Evolutionary conservation across 2,113 vertebrate genomes (phyloP).

Genomic region (Campylomormyrus tamandua): DNA sequence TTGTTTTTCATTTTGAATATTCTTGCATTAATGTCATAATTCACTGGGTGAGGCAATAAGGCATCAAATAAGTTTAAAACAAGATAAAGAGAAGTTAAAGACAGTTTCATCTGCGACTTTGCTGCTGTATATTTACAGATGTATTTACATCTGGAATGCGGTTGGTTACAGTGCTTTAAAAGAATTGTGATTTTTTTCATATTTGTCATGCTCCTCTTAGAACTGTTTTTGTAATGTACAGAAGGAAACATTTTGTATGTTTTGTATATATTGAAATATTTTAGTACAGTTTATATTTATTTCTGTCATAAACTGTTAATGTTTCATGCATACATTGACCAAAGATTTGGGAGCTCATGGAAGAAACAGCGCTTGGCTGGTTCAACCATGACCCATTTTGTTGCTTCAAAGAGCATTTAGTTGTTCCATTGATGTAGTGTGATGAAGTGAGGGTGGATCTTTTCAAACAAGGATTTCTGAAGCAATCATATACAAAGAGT

Average conservation of each 20-base stretch:
- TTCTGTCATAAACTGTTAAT: slow-evolving; percentile 65
- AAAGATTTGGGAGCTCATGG: slow-evolving; percentile 52
- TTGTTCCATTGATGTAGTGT: neutral
- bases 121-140: neutral
- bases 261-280: slow-evolving; percentile 72
- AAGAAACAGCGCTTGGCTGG: neutral
- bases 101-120: neutral
- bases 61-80: neutral
- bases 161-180: neutral
- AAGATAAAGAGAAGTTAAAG: neutral
- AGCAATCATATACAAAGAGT: neutral
- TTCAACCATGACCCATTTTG: neutral
- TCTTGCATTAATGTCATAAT: neutral
- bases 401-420: neutral
- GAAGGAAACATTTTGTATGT: slow-evolving; percentile 61
- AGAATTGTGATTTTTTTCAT: neutral
- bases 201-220: neutral
- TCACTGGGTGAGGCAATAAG: slow-evolving; percentile 7
- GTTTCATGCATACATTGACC: slow-evolving; percentile 54
- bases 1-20: neutral
- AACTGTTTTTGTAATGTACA: slow-evolving; percentile 37
- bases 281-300: slow-evolving; percentile 74
- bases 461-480: neutral
- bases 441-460: neutral
- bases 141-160: neutral